phyloP scores from a whole-genome alignment of 2,797 vertebrate species.

The Fundulus diaphanus region DNA sequence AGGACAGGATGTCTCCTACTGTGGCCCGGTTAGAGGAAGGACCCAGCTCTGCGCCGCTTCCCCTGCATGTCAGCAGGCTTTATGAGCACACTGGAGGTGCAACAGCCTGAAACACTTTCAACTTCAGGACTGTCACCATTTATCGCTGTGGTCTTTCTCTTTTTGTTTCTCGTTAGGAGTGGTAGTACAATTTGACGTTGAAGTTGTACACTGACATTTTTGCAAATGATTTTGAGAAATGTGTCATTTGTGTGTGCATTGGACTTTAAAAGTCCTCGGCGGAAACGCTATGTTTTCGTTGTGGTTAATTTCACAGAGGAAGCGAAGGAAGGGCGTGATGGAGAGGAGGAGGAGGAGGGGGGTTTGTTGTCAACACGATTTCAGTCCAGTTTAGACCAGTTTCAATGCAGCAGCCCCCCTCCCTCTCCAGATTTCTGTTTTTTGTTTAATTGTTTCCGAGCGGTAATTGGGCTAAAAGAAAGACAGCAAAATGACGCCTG shows the following conservation, averaged over 20 bases:
- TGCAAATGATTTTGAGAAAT: neutral
- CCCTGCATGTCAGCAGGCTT: neutral
- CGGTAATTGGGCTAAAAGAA: neutral
- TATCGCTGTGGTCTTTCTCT: too few species aligned
- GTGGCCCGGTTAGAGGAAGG: too few species aligned
- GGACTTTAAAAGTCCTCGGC: neutral
- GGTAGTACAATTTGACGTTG: neutral
- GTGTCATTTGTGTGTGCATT: neutral
- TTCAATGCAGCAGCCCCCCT: slow-evolving; percentile 58
- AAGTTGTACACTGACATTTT: neutral
- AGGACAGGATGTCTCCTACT: slow-evolving; percentile 30
- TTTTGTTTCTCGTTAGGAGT: neutral
- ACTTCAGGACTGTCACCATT: neutral
- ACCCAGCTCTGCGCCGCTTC: neutral
- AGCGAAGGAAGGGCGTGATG: neutral
- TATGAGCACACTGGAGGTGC: neutral
- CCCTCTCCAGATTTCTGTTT: slow-evolving; percentile 59
- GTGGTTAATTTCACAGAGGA: rapidly evolving
- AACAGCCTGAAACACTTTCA: neutral
- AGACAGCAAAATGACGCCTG: neutral
- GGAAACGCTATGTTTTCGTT: neutral
- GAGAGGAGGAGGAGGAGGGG: slow-evolving; percentile 3
- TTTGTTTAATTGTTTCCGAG: slow-evolving; percentile 53
- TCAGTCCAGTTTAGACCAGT: slow-evolving; percentile 87
- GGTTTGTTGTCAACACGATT: slow-evolving; percentile 63